Evolutionary conservation across 2,113 vertebrate genomes (phyloP), one percentile per base, ranked within the genome.

Genomic region (Progne subis): DNA sequence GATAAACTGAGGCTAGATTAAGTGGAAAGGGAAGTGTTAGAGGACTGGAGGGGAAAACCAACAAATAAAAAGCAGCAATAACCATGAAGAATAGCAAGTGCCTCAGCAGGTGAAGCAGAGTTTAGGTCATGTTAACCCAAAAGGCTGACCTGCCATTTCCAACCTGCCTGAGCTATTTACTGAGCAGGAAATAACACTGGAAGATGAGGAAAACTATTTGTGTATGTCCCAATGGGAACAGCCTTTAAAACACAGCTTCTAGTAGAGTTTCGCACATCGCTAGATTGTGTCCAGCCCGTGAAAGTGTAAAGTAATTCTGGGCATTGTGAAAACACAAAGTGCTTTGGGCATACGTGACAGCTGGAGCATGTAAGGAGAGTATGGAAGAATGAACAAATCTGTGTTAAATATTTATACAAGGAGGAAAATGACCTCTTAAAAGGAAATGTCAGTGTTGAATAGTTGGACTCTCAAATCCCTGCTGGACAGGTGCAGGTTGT

Each of bases 21-120:
- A 77, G 39, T 47, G 47, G 39, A 65, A 91, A 88, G 87, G 90
- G 76, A 95, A 86, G 15, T 20, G 14, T 80, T 82, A 31, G 55
- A 70, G 59, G 21, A 32, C 32, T 70, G 67, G 23, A 59, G 81
- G 71, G 88, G 67, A 93, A 96, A 34, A 78, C 78, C 82, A 79
- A 1, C 61, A 44, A 37, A 37, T 37, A 37, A 37, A 37, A 37
- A 37, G 37, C 37, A 37, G 37, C 17, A 57, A 28, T 77, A 74
- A 83, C 46, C 9, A 5, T 5, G 8, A 75, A 74, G 56, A 75
- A 84, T 9, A 71, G 41, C 2, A 3, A 32, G 15, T 82, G 68
- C 41, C n/a, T 90, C 23, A 44, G 76, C 47, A 69, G 57, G 24
- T 88, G 44, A 41, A 47, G 23, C 44, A n/a, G 43, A 29, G 18